Evolutionary conservation across 2,888 invertebrate species (phyloP), one percentile per base, ranked within the genome.

Genomic region (Cataglyphis altisquamis): DNA sequence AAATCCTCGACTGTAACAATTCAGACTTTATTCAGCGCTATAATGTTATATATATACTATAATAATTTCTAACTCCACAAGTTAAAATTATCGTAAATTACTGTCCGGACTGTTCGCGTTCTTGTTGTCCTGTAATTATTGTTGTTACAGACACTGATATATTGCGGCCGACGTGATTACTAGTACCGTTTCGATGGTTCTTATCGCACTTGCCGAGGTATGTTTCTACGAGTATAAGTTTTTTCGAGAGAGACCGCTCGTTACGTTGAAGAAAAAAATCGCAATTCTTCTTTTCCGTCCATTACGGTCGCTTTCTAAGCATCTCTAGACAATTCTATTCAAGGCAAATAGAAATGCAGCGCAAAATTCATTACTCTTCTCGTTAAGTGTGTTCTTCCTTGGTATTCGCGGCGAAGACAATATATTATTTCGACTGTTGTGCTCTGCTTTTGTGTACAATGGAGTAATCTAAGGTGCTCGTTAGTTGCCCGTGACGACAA

Each of bases 111-210:
- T 29, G 29, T 67, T 85, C 75, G 77, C 75, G 88, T 90, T 91
- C 86, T 90, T 90, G 88, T 86, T 83, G 82, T 62, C 81, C 74
- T 84, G 89, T 91, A 92, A 92, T 91, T 91, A 90, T 91, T 90
- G 88, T 90, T 91, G 89, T 89, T 86, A 82, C 77, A 70, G 83
- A 84, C 88, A 84, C 87, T 92, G 91, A 92, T 90, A 88, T 90
- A 91, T 91, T 89, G 86, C 39, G 32, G 45, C 45, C 45, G 21
- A 48, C 52, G 63, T 52, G 63, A 48, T 41, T 48, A 62, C 74
- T 36, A 29, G 62, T 48, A 36, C 48, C 9, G n/a, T 80, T 80
- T 62, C 72, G 36, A 21, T 9, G 8, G 63, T 75, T 81, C 10
- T 81, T 75, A 25, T 73, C 48, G n/a, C 39, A 48, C 39, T 63